A percentile compares a stretch with the other conserved stretches of the same genome.
Conservation (phyloP, 2,888 invertebrate species). For the Lysandra bellargus region DNA sequence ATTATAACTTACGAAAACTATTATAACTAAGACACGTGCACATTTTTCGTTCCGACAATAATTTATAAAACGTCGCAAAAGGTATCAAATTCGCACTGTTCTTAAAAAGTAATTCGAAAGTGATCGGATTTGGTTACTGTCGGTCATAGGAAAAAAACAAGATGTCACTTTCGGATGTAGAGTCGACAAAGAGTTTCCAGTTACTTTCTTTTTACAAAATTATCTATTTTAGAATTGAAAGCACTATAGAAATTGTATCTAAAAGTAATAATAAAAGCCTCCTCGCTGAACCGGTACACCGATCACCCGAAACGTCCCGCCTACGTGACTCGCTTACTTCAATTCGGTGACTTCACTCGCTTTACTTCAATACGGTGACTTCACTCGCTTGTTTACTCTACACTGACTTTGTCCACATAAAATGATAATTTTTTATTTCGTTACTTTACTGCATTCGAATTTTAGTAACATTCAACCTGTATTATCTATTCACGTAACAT, state of each 20-base stretch:
- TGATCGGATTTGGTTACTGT: neutral
- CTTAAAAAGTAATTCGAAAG: neutral
- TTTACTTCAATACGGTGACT: slow-evolving; percentile 12
- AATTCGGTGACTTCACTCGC: neutral
- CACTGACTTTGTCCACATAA: neutral
- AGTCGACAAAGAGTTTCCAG: neutral
- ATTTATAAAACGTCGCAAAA: neutral
- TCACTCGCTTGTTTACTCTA: neutral
- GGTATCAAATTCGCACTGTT: neutral
- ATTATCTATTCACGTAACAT: neutral
- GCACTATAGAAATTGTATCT: neutral
- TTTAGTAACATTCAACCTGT: neutral
- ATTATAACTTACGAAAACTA: neutral
- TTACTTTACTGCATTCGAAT: neutral
- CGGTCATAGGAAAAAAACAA: neutral
- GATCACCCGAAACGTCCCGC: slow-evolving; percentile 8
- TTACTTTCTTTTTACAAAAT: no score
- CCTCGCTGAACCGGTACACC: slow-evolving; percentile 24
- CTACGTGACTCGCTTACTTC: slow-evolving; percentile 27
- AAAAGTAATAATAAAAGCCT: neutral
- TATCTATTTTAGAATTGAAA: no score
- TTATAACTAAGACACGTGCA: neutral
- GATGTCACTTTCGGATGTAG: neutral
- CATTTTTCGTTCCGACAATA: neutral
- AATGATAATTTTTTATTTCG: neutral